Base-by-base conservation (phyloP, 2,113 vertebrate genomes). In the Platysteira castanea region DNA sequence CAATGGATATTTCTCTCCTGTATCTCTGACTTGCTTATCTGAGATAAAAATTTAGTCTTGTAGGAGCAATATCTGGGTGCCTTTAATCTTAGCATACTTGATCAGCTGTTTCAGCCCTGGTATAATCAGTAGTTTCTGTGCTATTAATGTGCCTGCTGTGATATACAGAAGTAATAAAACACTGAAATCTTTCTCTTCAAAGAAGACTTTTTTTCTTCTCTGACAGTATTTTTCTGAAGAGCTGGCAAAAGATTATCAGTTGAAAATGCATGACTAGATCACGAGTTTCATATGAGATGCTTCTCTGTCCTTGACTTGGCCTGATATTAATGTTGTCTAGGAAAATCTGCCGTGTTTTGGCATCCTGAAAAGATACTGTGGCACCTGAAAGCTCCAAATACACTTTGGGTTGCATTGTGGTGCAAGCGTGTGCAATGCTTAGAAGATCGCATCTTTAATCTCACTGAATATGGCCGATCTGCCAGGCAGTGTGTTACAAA, bases 11-110 rank as follows among this genome's bases (percentile, higher is more conserved):
- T 87, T 78, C 30, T 88, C 71, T 92, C 21, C 71, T 46, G 6
- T 65, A 57, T 81, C 56, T 95, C 57, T 71, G 57, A 87, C 78
- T 85, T 96, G 50, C 64, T 94, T 94, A 80, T 89, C 78, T 78
- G 77, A 81, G 90, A 78, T 85, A 49, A 78, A 59, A 79, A 71
- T 91, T 59, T 65, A 42, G 33, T 92, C 37, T 87, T 79, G 84
- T 86, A 69, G 81, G 84, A 93, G 50, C 31, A 82, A n/a, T 74
- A 73, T 56, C 59, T 83, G 47, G 15, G 17, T 64, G 41, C 14
- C 80, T 93, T 76, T 56, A 91, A 68, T n/a, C 33, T 49, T 31
- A 31, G 37, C 56, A 22, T 54, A 7, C 57, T 74, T 37, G 54
- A 1, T 95, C 53, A 71, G 42, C 50, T 92, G n/a, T 73, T 80